phyloP scores from a whole-genome alignment of 2,797 vertebrate species.

The Periophthalmus magnuspinnatus region DNA sequence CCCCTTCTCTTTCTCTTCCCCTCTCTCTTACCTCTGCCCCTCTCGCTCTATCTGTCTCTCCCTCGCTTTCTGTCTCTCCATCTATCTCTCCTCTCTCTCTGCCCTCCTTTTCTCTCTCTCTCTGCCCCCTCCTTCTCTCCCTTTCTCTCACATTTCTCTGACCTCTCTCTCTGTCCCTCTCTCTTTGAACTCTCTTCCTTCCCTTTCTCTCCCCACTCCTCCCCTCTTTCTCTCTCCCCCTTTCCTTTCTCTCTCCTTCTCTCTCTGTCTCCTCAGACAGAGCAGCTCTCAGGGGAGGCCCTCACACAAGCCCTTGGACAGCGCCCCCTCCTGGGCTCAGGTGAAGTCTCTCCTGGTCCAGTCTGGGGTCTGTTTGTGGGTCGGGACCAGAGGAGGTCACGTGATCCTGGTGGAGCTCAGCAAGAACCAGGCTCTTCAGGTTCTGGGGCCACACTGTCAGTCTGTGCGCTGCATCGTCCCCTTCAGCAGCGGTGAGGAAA shows the following conservation, averaged over 20 bases:
- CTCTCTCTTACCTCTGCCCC: too few species aligned
- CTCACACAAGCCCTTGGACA: constrained; percentile 40
- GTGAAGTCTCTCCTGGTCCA: constrained; percentile 91
- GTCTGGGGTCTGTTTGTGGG: constrained; percentile 86
- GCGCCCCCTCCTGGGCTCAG: constrained; percentile 74
- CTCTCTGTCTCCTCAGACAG: constrained; percentile 59
- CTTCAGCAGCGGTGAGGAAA: constrained; percentile 77
- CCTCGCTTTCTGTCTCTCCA: too few species aligned
- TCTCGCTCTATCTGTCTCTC: neutral
- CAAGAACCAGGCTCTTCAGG: constrained; percentile 80
- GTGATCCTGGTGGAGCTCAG: constrained; percentile 88
- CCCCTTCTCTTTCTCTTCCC: too few species aligned
- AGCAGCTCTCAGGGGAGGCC: constrained; percentile 57
- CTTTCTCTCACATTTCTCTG: too few species aligned
- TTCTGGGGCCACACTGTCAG: constrained; percentile 78
- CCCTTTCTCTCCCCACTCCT: neutral
- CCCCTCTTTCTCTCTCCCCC: neutral
- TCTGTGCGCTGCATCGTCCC: constrained; percentile 84
- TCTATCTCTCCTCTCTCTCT: neutral
- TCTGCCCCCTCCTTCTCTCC: neutral
- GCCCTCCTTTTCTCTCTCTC: neutral
- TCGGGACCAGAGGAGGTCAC: constrained; percentile 90
- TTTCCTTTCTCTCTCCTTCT: too few species aligned
- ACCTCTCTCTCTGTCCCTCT: too few species aligned
- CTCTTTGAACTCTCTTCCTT: too few species aligned